phyloP scores from a whole-genome alignment of 2,113 vertebrate species.

The Hippocampus barbouri region DNA sequence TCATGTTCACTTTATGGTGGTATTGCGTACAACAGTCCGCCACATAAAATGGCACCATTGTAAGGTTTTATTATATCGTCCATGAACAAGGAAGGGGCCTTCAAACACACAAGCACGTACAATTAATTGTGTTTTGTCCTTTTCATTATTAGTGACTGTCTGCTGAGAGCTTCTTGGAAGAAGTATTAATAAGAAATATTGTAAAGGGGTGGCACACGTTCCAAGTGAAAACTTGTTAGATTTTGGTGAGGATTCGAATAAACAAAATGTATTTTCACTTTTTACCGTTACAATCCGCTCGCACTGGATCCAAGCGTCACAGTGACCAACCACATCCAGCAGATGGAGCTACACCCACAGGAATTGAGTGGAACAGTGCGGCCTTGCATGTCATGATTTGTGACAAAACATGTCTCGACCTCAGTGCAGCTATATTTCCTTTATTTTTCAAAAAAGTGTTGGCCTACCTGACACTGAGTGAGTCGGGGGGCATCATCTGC shows the following conservation, averaged over 20 bases:
- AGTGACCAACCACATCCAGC: neutral
- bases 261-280: neutral
- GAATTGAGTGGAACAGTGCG: neutral
- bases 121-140: neutral
- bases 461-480: constrained; percentile 71
- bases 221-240: neutral
- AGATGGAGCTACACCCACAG: neutral
- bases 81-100: neutral
- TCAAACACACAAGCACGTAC: neutral
- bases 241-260: neutral
- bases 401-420: neutral
- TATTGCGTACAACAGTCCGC: neutral
- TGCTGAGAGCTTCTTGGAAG: neutral
- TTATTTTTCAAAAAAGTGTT: neutral
- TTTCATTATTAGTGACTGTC: neutral
- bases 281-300: too few species aligned
- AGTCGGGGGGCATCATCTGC: constrained; percentile 77
- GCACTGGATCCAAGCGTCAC: too few species aligned
- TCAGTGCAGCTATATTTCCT: too few species aligned
- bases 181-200: neutral
- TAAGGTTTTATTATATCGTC: neutral
- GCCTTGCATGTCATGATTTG: neutral
- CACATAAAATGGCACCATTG: neutral
- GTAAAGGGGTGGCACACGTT: neutral
- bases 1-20: neutral